Base-by-base conservation (phyloP, 2,888 invertebrate species). In the Drosophila nigricruria region DNA sequence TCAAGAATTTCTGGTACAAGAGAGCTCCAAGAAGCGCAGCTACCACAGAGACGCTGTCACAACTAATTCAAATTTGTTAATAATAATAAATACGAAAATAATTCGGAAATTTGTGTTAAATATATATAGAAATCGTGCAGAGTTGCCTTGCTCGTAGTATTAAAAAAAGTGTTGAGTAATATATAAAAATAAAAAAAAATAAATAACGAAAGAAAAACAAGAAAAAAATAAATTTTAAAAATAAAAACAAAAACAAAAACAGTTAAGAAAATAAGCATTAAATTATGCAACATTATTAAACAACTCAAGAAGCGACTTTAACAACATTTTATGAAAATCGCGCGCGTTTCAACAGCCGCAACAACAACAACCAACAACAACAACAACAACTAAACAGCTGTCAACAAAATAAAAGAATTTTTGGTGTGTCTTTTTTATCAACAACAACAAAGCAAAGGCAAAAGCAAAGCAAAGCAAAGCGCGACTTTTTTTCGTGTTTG, bases 1-100 rank as follows among this genome's bases (percentile, higher is more conserved):
- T 78, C 53, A 60, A 70, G 63, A 81, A 84, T 68, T 75, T 81
- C 78, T 75, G 75, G 75, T 79, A 62, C 73, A 60, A 66, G 72
- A 65, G 69, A 67, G 47, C 64, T 36, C n/a, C n/a, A n/a, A n/a
- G n/a, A 40, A 69, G 42, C 63, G 73, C 54, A 69, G 49, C 62
- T 59, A 42, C 16, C 54, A 61, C 34, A 61, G 70, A 60, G n/a
- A n/a, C 57, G 77, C 59, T 70, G 64, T 76, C 49, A 32, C 38
- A 58, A 59, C 38, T 42, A 52, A 71, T 36, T 50, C 40, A 40
- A 32, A 43, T n/a, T 45, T 25, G 27, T 36, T 40, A 32, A 58
- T 47, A 45, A 45, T 47, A 58, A 77, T 16, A 59, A 70, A 70
- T 59, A 23, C 66, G n/a, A 38, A 60, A 57, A 49, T 38, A 36